Base-by-base conservation (phyloP, 2,113 vertebrate species). In the Strigops habroptila region DNA sequence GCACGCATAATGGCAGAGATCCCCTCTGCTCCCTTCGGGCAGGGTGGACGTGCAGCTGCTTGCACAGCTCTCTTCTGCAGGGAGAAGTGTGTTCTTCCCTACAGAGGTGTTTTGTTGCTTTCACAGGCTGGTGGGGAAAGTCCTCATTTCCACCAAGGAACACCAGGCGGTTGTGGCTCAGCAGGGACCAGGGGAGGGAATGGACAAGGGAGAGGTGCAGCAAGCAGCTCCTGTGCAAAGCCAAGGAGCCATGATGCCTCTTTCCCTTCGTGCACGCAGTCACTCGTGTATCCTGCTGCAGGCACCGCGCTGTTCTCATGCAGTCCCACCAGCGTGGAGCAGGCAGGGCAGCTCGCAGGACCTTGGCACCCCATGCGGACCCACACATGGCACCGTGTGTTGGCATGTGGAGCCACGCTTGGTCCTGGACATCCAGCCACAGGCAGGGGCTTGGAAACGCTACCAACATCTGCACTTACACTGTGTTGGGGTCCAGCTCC, bases 331-430 rank as follows among this genome's bases (percentile, higher is more conserved):
- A 60, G 25, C 1, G 1, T 2, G 5, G 63, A 43, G 70, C 22
- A 49, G 60, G 55, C 44, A 27, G 1, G 10, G 41, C 60, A 4
- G 9, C 67, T 53, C 0, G 0, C 43, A 71, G 65, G 22, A 59
- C 67, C 57, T 11, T 2, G 57, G 39, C 52, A 49, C 18, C 49
- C 76, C 0, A 0, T 33, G 64, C 63, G 35, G 53, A 55, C 30
- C 35, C 4, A 1, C 24, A 10, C 0, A 0, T 30, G 49, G 43
- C 59, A 22, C 31, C 0, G 0, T 3, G 27, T 55, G 0, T 25
- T 0, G 3, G 18, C 1, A 3, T 6, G 1, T 41, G 0, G 0
- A 75, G 28, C 48, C 46, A 1, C 0, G 0, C 67, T 69, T 0
- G 0, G 39, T 39, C 44, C 84, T 1, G 6, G 27, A 8, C n/a